phyloP scores from a whole-genome alignment of 2,888 invertebrate species.

The Acleris literana region DNA sequence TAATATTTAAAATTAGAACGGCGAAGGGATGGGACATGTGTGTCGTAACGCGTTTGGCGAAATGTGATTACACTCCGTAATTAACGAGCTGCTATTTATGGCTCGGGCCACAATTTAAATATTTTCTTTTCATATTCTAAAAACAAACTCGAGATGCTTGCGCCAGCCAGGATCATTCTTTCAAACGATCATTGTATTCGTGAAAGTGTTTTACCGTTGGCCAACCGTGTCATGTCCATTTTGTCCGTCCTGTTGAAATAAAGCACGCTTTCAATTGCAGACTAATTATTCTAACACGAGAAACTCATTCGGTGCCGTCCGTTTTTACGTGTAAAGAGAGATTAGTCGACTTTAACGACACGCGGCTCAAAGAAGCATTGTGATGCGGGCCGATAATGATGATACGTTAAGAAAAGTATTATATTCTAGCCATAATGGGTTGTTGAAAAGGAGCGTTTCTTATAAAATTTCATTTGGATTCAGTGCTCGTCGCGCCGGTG shows the following conservation, averaged over 20 bases:
- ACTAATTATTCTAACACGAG: conserved; percentile 83
- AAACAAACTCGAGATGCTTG: conserved; percentile 37
- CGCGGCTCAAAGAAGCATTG: conserved; percentile 72
- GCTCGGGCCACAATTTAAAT: conserved; percentile 61
- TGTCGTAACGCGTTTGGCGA: conserved; percentile 82
- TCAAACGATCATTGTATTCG: conserved; percentile 74
- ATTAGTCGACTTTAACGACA: conserved; percentile 80
- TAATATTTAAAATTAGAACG: conserved; percentile 81
- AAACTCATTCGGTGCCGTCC: conserved; percentile 77
- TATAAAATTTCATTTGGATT: conserved; percentile 81
- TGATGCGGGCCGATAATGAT: conserved; percentile 74
- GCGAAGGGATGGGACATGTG: conserved; percentile 83
- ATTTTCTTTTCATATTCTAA: conserved; percentile 64
- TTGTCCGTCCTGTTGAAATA: conserved; percentile 78
- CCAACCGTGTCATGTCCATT: conserved; percentile 77
- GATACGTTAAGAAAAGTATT: conserved; percentile 79
- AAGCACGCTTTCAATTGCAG: conserved; percentile 82
- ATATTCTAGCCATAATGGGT: conserved; percentile 71
- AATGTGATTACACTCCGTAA: conserved; percentile 82
- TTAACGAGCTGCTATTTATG: conserved; percentile 80
- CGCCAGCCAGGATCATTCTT: conserved; percentile 50
- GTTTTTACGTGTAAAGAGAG: conserved; percentile 80
- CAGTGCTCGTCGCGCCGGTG: conserved; percentile 70
- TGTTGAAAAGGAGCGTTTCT: conserved; percentile 74
- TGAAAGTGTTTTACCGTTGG: conserved; percentile 81